Evolutionary conservation across 2,888 invertebrate genomes (phyloP), one percentile per base, ranked within the genome.

Genomic region (Cylloceria caligata): DNA sequence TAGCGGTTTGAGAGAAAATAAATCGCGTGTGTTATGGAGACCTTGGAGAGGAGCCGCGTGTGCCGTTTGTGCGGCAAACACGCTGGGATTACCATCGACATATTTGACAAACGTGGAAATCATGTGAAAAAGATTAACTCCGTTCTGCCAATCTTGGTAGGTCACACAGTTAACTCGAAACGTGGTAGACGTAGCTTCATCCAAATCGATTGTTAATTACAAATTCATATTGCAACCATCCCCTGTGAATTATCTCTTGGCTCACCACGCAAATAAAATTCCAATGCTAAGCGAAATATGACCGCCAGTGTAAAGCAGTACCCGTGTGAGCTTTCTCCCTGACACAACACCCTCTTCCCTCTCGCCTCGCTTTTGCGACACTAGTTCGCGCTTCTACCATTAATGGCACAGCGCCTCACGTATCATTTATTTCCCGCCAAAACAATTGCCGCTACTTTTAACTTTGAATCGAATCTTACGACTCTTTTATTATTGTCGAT

Each of bases 31-130:
- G 27, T 21, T 75, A 92, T 92, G 92, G 92, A 92, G 88, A 92
- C 92, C 60, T 88, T 92, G 79, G 92, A 92, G 64, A 87, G 87
- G 49, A 91, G 91, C 72, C 88, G 89, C 71, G 88, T 91, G 78
- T 92, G 92, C 84, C 91, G 92, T 69, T 86, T 92, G 39, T 92
- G 92, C 83, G 92, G 92, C 72, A 89, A 90, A 55, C 86, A 89
- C 16, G 89, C 83, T 39, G 91, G 88, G 57, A 90, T 90, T 47
- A 87, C 89, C 49, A 88, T 92, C 84, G 86, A 92, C 78, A 90
- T 92, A 73, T 92, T 92, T 83, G 90, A 90, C 85, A 87, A 89
- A 80, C 89, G 88, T 47, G 91, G 89, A 60, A 89, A 84, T 76
- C 89, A 91, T 83, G 86, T 89, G 78, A 88, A 88, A 84, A 92